Evolutionary conservation across 2,113 vertebrate genomes (phyloP).

Genomic region (Tachycineta bicolor): DNA sequence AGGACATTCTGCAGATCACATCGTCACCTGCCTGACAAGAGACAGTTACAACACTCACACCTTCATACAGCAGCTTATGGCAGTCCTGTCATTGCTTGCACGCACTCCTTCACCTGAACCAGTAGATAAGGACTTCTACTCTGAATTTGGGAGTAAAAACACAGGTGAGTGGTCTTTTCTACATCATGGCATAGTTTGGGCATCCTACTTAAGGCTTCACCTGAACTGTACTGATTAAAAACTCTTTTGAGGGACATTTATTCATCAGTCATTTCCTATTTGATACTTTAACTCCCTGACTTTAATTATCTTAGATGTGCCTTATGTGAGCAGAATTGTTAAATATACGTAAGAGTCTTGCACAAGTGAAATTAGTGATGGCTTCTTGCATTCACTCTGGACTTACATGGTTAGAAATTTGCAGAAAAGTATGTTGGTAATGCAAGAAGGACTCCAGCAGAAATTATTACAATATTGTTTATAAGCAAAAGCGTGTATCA

Average conservation of each 20-base stretch:
- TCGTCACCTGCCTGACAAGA: slow-evolving; percentile 90
- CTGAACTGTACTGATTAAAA: background rate
- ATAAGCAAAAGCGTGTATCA: background rate
- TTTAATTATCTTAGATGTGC: background rate
- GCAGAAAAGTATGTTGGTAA: background rate
- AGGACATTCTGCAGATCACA: slow-evolving; percentile 84
- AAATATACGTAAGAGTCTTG: background rate
- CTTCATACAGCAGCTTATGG: slow-evolving; percentile 97
- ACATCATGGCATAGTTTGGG: background rate
- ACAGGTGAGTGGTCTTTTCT: slow-evolving; percentile 76
- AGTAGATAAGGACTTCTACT: slow-evolving; percentile 93
- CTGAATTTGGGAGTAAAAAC: slow-evolving; percentile 90
- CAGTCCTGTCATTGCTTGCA: slow-evolving; percentile 85
- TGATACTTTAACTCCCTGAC: background rate
- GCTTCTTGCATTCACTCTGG: background rate
- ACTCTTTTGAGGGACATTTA: background rate
- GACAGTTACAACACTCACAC: slow-evolving; percentile 91
- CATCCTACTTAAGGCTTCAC: background rate
- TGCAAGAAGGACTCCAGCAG: background rate
- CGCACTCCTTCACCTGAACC: slow-evolving; percentile 91
- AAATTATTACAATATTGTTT: background rate
- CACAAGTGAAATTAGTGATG: background rate
- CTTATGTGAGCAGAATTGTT: background rate
- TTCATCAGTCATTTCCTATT: background rate
- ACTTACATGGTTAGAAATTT: background rate